Evolutionary conservation across 2,888 invertebrate species (phyloP), one percentile per base, ranked within the genome.

Genomic region (Hyposoter dolosus): DNA sequence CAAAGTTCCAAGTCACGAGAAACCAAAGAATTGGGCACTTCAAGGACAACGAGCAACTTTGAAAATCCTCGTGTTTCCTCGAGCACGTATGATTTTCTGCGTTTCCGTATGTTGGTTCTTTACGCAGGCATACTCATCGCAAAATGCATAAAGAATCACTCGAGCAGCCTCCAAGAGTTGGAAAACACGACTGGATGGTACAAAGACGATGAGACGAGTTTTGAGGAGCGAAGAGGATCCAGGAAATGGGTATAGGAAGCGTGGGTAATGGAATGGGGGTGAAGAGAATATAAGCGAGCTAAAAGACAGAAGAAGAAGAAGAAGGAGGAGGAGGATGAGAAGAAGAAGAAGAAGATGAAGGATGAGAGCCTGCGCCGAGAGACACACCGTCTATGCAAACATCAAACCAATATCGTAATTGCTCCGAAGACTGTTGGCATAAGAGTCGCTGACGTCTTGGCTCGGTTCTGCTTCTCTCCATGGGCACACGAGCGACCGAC

Each of bases 341-440:
- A 35, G 66, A 40, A 17, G 66, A 66, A 23, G 47, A 74, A 47
- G 76, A 71, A 47, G 63, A 72, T 53, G 72, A 68, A 19, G 66
- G 66, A 72, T 56, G 78, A 83, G 74, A 72, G 53, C 60, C 17
- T 6, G 40, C 47, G 60, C 47, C 74, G 75, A 85, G 63, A 81
- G 87, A 89, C 88, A 88, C 88, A 84, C 84, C 82, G 86, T 79
- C 90, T 90, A 89, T 89, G 90, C 88, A 91, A 92, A 92, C 90
- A 90, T 89, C 90, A 88, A 90, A 89, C 91, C 91, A 92, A 92
- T 92, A 92, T 90, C 92, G 91, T 92, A 92, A 92, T 92, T 92
- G 91, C 91, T 91, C 90, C 89, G 89, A 85, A 89, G 89, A 89
- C 89, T 91, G 90, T 91, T 90, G 90, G 90, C 90, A 88, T 87